Evolutionary conservation across 2,113 vertebrate genomes (phyloP), one percentile per base, ranked within the genome.

Genomic region (Mormyrus lacerda): DNA sequence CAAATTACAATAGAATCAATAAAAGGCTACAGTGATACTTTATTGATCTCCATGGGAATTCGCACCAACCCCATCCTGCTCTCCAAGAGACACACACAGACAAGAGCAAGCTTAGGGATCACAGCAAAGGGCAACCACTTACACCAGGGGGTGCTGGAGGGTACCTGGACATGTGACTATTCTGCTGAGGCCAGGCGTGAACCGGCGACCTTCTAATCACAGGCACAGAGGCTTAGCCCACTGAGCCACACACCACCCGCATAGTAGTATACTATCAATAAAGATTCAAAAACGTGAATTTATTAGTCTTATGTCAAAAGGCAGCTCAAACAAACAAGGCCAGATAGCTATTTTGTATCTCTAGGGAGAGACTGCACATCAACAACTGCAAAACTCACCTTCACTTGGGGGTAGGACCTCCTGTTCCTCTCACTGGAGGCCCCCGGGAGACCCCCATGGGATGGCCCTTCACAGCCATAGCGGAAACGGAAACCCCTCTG

Each of bases 381-480:
- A 42, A n/a, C 65, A 35, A 44, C 11, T 58, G 11, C 35, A 19
- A 19, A 4, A 84, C 88, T 83, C 94, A 99, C 98, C 96, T 98
- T 99, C 89, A 99, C 97, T 58, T 98, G 95, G 73, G 98, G 98
- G 91, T 97, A 99, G 19, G 97, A 97, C 91, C 99, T 99, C 92
- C 97, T 98, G 95, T 99, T 99, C 95, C 99, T 99, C 93, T 99
- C 98, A 87, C 98, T 99, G 88, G 97, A 97, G 53, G 98, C 98
- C 84, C 98, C 98, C 0, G 98, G 98, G 50, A 99, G 96, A 19
- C 98, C 98, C 0, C 98, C 98, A 0, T 99, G 98, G 0, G 98
- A 99, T 0, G 98, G 98, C 8, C 98, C 98, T 92, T 99, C 98
- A 13, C 98, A 99, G 1, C 98, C 97, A 0, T 99, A 99, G 87